These are phyloP conservation scores for Magallana nippona DNA, from an alignment of 2,888 invertebrate species.

Conservation along the genomic window DNA sequence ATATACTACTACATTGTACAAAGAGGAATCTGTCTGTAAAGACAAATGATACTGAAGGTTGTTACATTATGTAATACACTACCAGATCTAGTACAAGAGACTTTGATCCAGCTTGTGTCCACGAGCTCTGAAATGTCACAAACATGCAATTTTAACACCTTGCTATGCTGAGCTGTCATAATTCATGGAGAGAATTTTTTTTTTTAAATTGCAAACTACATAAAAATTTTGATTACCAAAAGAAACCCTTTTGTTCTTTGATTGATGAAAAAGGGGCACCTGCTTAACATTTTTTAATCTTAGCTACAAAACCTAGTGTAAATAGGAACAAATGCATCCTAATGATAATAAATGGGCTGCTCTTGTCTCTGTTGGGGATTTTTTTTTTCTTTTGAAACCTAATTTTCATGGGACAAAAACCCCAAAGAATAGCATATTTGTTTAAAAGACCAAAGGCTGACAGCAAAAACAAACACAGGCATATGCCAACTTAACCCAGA, in stretches of 20 bases:
- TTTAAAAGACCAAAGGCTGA: background rate
- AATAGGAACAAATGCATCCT: no score
- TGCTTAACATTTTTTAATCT: no score
- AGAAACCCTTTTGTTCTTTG: no score
- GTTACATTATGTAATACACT: background rate
- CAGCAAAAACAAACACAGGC: background rate
- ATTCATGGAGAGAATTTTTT: no score
- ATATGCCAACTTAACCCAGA: constrained; percentile 10
- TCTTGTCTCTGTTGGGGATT: background rate
- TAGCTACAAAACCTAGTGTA: no score
- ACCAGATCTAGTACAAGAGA: constrained; percentile 31
- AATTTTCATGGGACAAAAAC: background rate
- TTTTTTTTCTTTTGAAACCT: background rate
- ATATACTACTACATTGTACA: no score
- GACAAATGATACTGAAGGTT: background rate
- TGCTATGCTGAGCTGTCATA: no score
- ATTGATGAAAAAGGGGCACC: no score
- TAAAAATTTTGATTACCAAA: no score
- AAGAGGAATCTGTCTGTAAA: background rate
- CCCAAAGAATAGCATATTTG: background rate
- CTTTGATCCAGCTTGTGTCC: constrained; percentile 31
- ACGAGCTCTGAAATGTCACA: constrained; percentile 9
- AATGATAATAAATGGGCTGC: no score
- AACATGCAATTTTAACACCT: background rate
- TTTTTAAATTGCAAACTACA: no score